Conservation (phyloP, 2,888 invertebrate genomes). For the Dicycla oo region DNA sequence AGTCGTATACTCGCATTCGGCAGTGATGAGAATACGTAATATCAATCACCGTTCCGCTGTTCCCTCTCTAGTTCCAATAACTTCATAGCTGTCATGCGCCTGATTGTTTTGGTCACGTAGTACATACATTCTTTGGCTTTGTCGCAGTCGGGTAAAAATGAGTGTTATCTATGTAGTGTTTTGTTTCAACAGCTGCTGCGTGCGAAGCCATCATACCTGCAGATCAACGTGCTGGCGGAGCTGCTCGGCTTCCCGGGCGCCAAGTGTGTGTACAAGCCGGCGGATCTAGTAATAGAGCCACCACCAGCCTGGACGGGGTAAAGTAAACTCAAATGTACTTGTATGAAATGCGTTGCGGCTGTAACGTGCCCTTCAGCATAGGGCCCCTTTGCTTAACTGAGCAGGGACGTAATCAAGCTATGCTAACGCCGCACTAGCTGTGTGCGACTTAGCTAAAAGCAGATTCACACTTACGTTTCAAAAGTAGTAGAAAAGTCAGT, state of each 20-base stretch:
- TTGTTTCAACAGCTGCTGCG: conserved; percentile 76
- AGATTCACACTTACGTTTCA: not conserved
- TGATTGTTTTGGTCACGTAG: no score
- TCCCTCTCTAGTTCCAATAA: no score
- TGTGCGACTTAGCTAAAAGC: not conserved
- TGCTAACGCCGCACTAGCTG: not conserved
- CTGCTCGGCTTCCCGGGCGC: conserved; percentile 81
- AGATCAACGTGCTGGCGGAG: conserved; percentile 80
- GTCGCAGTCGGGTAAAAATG: not conserved
- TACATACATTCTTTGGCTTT: not conserved
- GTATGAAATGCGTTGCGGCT: no score
- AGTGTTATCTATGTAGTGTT: not conserved
- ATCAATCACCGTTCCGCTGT: no score
- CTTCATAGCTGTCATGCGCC: no score
- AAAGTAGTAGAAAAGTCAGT: not conserved
- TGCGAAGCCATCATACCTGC: conserved; percentile 80
- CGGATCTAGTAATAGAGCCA: no score
- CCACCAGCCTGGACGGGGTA: no score
- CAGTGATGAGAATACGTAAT: no score
- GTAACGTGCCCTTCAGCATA: no score
- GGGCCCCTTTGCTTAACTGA: no score
- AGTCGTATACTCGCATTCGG: no score
- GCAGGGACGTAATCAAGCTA: not conserved
- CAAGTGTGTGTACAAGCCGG: conserved; percentile 72
- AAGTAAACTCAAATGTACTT: no score